Base-by-base conservation (phyloP, 2,113 vertebrate species). In the Hassar affinis region DNA sequence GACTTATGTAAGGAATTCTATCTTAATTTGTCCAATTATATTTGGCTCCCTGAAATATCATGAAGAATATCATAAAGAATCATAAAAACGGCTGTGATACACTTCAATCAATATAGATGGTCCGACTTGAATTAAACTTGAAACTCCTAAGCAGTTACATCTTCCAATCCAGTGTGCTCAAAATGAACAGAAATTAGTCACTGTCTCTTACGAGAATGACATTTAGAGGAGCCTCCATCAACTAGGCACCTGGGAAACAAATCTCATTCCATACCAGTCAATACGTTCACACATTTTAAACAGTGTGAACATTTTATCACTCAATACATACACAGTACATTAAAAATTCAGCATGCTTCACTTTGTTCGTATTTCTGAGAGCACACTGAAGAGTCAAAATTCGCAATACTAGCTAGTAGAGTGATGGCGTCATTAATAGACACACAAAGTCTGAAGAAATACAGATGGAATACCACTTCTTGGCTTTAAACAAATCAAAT, bases 381-480 rank as follows among this genome's bases (percentile, higher is more conserved):
- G 42, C 57, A 86, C 78, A 61, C 45, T 78, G 18, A 20, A 33
- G 45, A 20, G 6, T 18, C 69, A 74, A 27, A 59, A 18, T 17
- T 49, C 27, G 35, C 52, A 47, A 51, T 20, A 25, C 56, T 72
- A 54, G 30, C 59, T 76, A 78, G 38, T 77, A 51, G 72, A 84
- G 79, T 38, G 38, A 69, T 68, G 42, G 45, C 35, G 47, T 30
- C 84, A 59, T 84, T 76, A 89, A 86, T 25, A 72, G 57, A 35
- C 52, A 85, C 89, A 90, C 71, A 88, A 92, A 90, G 87, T 88
- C 88, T 89, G 86, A 91, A 82, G 79, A 79, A 69, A 82, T 84
- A 78, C 92, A 90, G 90, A 93, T 90, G 89, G 90, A 90, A 86
- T 87, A 90, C 72, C 78, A 81, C 85, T 81, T 64, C 82, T 59